Conservation (phyloP, 2,113 vertebrate species). For the Campylorhamphus procurvoides region DNA sequence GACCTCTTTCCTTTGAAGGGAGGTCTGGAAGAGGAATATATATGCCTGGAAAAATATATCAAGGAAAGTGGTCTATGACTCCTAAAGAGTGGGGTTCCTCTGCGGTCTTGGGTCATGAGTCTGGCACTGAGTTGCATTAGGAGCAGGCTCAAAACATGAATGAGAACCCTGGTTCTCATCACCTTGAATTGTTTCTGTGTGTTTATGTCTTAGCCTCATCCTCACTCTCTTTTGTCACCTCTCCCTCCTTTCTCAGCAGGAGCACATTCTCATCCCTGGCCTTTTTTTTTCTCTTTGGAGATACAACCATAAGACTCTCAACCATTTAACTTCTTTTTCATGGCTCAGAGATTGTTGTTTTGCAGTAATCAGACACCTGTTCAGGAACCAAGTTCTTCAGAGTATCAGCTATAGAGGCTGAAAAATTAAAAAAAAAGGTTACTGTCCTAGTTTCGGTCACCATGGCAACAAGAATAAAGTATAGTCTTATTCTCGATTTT, state of each 20-base stretch:
- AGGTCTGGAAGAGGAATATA: not conserved
- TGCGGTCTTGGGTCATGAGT: not conserved
- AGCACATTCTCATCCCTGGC: not conserved
- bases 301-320: not conserved
- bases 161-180: not conserved
- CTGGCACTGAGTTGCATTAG: not conserved
- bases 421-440: not conserved
- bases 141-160: not conserved
- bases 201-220: not conserved
- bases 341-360: not conserved
- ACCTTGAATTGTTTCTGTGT: not conserved
- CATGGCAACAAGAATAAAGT: not conserved
- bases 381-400: not conserved
- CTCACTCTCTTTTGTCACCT: not conserved
- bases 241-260: not conserved
- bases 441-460: not conserved
- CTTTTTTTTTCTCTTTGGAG: not conserved
- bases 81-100: not conserved
- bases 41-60: not conserved
- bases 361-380: not conserved
- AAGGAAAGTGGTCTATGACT: not conserved
- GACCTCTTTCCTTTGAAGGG: not conserved
- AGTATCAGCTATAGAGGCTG: not conserved
- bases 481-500: not conserved
- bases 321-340: not conserved